Base-by-base conservation (phyloP, 2,113 vertebrate genomes). In the Planiliza haematocheilus region DNA sequence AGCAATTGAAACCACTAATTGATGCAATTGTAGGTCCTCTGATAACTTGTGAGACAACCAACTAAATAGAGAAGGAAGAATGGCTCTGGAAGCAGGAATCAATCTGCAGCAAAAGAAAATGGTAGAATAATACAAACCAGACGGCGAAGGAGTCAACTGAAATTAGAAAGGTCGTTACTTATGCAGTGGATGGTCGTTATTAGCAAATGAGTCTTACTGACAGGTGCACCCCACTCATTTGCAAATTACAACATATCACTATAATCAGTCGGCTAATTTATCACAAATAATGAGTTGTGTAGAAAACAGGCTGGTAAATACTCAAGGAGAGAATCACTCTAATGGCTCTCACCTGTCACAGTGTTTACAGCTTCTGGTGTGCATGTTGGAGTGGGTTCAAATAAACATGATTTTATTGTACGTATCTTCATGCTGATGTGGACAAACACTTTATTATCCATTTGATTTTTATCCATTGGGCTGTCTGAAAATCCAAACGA, bases 191-290 rank as follows among this genome's bases (percentile, higher is more conserved):
- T 84, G 72, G 77, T 92, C 85, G 57, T 93, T 90, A 93, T 90
- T 81, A 88, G 80, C 63, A 79, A 84, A 91, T 92, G 80, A 90
- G 88, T 87, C 77, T 88, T 82, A 68, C 67, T 86, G 90, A 92
- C 90, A 92, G 90, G 88, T 90, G 84, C 90, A 84, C 59, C 88
- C 85, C 86, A 76, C 87, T 91, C 87, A 84, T 92, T 93, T 93
- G 86, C 86, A 85, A 88, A 86, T 72, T 62, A 86, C 85, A 91
- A 82, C 88, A 86, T 90, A 92, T 91, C 83, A 84, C 90, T 84
- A 80, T 92, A 88, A 93, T 93, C 87, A 91, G 68, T 73, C 69
- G n/a, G 74, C 75, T 91, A 91, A 93, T 93, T 89, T 78, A 91
- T 91, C 88, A 91, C 84, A 79, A 90, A 87, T 92, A 93, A 93